These are phyloP conservation scores for Drosophila ercepeae DNA, from an alignment of 1,140 invertebrate species.

Conservation along the genomic window DNA sequence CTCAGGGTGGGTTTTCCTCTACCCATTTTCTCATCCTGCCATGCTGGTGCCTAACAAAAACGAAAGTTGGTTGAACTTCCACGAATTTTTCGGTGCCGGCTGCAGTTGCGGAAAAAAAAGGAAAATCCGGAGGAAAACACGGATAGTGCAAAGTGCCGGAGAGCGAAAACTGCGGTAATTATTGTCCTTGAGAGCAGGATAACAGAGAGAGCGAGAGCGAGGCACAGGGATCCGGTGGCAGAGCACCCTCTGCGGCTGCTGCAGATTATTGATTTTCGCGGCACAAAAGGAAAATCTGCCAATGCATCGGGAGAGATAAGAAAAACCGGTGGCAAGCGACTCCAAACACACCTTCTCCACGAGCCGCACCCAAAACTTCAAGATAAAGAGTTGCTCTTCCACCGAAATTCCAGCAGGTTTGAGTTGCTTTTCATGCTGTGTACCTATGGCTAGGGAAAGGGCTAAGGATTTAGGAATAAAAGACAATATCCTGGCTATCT, in stretches of 20 bases:
- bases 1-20: constrained; percentile 23
- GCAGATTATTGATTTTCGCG: constrained; percentile 75
- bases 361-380: constrained; percentile 40
- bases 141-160: constrained; percentile 60
- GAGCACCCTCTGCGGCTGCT: constrained; percentile 35
- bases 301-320: constrained; percentile 32
- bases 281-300: constrained; percentile 41
- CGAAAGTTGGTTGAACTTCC: constrained; percentile 80
- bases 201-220: constrained; percentile 7
- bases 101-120: constrained; percentile 15
- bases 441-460: background rate
- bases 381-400: background rate
- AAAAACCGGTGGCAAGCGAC: constrained; percentile 12
- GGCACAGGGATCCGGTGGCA: background rate
- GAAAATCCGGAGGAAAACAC: constrained; percentile 14
- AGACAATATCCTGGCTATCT: background rate
- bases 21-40: constrained; percentile 26
- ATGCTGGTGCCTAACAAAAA: constrained; percentile 69
- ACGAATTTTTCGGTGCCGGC: constrained; percentile 31
- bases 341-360: constrained; percentile 16
- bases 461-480: no score
- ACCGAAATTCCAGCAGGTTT: background rate
- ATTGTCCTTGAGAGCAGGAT: constrained; percentile 59
- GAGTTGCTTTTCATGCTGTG: background rate
- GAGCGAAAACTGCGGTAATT: constrained; percentile 49